A percentile compares a stretch with the other conserved stretches of the same genome.
Evolutionary conservation across 2,797 vertebrate species (phyloP).

Genomic region (Chiloscyllium punctatum): DNA sequence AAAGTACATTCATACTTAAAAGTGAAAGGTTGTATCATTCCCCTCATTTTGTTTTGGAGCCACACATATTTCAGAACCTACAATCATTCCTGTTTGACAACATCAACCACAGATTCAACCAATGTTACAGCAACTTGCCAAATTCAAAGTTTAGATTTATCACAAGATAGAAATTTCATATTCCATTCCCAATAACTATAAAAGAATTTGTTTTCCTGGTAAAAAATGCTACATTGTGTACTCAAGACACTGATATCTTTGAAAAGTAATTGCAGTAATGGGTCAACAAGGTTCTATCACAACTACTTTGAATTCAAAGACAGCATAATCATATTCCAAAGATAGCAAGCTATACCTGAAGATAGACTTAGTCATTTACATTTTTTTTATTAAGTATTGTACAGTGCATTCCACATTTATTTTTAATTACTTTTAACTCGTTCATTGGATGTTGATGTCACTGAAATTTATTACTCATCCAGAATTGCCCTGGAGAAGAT

Average conservation of each 20-base stretch:
- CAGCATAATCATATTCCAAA: not conserved
- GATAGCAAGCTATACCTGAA: not conserved
- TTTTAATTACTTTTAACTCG: too few species aligned
- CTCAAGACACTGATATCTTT: not conserved
- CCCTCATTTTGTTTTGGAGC: not conserved
- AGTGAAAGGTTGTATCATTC: not conserved
- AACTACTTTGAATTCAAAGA: not conserved
- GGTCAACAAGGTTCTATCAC: not conserved
- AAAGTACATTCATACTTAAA: not conserved
- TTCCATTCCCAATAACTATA: conserved; percentile 17
- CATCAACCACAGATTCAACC: not conserved
- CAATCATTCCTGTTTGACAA: too few species aligned
- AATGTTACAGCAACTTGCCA: conserved; percentile 19
- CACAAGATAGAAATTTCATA: conserved; percentile 35
- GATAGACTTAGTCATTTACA: not conserved
- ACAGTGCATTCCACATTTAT: not conserved
- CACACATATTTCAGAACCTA: not conserved
- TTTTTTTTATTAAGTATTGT: not conserved
- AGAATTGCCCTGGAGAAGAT: too few species aligned
- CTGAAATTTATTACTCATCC: too few species aligned
- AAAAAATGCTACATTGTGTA: not conserved
- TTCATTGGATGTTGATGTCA: too few species aligned
- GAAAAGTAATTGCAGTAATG: not conserved
- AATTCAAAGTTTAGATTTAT: conserved; percentile 34
- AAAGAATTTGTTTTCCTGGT: conserved; percentile 22